Base-by-base conservation (phyloP, 1,140 invertebrate genomes). In the Aphidius gifuensis region DNA sequence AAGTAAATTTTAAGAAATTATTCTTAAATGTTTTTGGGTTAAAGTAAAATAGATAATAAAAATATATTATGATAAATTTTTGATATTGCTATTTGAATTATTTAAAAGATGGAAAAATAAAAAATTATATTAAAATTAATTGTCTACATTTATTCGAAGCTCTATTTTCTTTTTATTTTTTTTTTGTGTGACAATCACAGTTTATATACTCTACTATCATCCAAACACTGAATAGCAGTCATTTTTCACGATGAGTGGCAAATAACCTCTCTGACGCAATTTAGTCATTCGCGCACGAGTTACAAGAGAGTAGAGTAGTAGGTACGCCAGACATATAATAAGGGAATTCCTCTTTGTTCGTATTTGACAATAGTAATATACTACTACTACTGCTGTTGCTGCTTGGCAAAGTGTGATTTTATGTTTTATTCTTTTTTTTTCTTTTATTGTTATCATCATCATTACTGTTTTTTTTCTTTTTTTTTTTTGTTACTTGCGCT, bases 281-380 rank as follows among this genome's bases (percentile, higher is more conserved):
- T 63, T 56, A 9, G 48, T 58, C 40, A n/a, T 43, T 55, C 50
- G 57, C 46, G 61, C 55, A 56, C 39, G 55, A 42, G 61, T 48
- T 45, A 38, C 53, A 9, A 55, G 23, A 55, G 43, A 44, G 9
- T 40, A 46, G 43, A 55, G 23, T 45, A 42, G 6, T n/a, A 9
- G 50, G 43, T 45, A 47, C 44, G 43, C 8, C 16, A 16, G 32
- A 11, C 39, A 60, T 23, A 43, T 8, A 56, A 39, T 40, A 16
- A 57, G 32, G 8, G 9, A 42, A n/a, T 46, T 47, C 45, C 46
- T 43, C 61, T 62, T 62, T 62, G 61, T 62, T 62, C 55, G 23
- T 57, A 39, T 62, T 62, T 21, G 61, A 62, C 61, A 62, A 62
- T 62, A 45, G 61, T 61, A 61, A 61, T 57, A 47, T 54, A 50